A percentile compares a stretch with the other conserved stretches of the same genome.
Conservation (phyloP, 2,888 invertebrate species). For the Lochmaea capreae region DNA sequence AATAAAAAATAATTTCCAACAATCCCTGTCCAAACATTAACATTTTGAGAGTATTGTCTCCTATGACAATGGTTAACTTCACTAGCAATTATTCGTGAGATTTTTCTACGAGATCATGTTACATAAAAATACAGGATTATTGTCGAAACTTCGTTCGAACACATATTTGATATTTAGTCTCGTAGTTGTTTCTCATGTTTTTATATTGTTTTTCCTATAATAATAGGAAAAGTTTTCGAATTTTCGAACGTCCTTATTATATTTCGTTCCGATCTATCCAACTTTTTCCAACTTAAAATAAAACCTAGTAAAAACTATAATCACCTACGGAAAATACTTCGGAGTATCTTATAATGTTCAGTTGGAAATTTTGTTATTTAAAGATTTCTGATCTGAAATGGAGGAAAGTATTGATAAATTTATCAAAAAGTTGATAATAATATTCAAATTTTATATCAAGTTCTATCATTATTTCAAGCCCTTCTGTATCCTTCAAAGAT, state of each 20-base stretch:
- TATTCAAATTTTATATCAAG: too few species aligned
- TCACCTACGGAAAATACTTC: neutral
- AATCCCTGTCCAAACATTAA: too few species aligned
- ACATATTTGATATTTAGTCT: neutral
- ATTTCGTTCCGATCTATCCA: neutral
- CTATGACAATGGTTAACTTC: neutral
- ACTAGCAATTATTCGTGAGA: neutral
- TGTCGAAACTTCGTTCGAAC: neutral
- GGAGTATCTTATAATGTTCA: too few species aligned
- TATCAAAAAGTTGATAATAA: too few species aligned
- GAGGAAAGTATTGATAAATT: too few species aligned
- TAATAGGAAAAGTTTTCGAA: conserved; percentile 2
- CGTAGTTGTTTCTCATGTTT: neutral
- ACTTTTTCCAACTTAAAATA: neutral
- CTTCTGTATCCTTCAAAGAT: too few species aligned
- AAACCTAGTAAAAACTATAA: neutral
- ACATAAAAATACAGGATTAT: neutral
- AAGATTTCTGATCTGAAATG: too few species aligned
- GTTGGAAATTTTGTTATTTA: neutral
- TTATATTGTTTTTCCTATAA: conserved; percentile 1
- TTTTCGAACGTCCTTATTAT: neutral
- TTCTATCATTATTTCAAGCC: too few species aligned
- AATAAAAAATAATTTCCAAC: too few species aligned
- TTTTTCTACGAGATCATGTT: neutral
- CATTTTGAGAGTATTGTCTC: too few species aligned